These are phyloP conservation scores for Dermolepida albohirtum DNA, from an alignment of 2,888 invertebrate species.

Conservation along the genomic window DNA sequence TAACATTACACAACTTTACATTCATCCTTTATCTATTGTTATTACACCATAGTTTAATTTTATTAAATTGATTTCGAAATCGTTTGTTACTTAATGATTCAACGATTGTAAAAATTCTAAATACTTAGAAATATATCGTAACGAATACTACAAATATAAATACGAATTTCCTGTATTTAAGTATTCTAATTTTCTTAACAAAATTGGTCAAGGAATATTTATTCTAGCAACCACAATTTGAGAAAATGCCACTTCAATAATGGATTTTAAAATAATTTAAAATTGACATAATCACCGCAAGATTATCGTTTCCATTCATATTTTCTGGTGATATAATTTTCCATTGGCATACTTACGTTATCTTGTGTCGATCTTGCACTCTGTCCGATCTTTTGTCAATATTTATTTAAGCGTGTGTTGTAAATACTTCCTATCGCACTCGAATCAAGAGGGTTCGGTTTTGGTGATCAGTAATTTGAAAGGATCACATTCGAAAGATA, in stretches of 20 bases:
- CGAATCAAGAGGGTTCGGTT: slow-evolving; percentile 46
- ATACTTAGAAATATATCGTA: too few relatives aligned
- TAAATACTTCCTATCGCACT: slow-evolving; percentile 49
- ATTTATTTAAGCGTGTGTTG: slow-evolving; percentile 50
- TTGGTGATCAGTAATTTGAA: slow-evolving; percentile 47
- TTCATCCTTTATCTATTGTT: too few relatives aligned
- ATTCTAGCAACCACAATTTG: too few relatives aligned
- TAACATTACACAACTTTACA: too few relatives aligned
- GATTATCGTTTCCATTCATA: slow-evolving; percentile 25
- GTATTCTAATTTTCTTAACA: too few relatives aligned
- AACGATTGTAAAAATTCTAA: too few relatives aligned
- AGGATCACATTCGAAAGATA: slow-evolving; percentile 44
- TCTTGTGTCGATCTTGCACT: slow-evolving; percentile 39
- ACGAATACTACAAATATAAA: too few relatives aligned
- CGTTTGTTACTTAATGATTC: too few relatives aligned
- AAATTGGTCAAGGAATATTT: too few relatives aligned
- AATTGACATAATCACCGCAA: slow-evolving; percentile 26
- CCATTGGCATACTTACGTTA: slow-evolving; percentile 44
- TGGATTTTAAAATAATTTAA: slow-evolving; percentile 31
- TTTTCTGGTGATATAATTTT: slow-evolving; percentile 41
- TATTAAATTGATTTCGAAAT: too few relatives aligned
- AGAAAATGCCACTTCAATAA: slow-evolving; percentile 2
- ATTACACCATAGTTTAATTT: too few relatives aligned
- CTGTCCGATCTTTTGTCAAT: slow-evolving; percentile 47
- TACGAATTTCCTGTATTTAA: too few relatives aligned